A percentile compares a stretch with the other conserved stretches of the same genome.
These are phyloP conservation scores for Corvus moneduloides DNA, from an alignment of 2,113 vertebrate species.

Conservation along the genomic window DNA sequence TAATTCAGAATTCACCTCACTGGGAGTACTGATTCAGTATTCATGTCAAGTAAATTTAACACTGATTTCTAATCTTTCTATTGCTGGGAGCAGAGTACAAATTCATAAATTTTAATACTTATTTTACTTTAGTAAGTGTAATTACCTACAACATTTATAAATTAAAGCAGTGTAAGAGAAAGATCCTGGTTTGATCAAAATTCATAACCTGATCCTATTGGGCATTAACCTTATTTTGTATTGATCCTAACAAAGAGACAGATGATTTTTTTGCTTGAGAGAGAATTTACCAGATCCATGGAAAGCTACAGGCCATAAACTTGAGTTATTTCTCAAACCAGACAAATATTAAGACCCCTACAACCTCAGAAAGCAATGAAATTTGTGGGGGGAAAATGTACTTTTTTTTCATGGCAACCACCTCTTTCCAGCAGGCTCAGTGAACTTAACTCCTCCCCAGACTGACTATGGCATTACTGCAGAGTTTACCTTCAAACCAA, in stretches of 20 bases:
- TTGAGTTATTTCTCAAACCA: background rate
- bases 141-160: slow-evolving; percentile 54
- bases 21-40: slow-evolving; percentile 34
- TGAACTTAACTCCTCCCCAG: background rate
- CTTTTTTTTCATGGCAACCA: background rate
- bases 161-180: slow-evolving; percentile 25
- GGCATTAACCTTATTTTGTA: slow-evolving; percentile 20
- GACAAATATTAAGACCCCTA: background rate
- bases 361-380: background rate
- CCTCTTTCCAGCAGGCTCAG: background rate
- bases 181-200: slow-evolving; percentile 42
- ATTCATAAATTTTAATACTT: slow-evolving; percentile 64
- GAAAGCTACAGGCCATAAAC: background rate
- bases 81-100: slow-evolving; percentile 39
- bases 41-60: slow-evolving; percentile 52
- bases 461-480: background rate
- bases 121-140: slow-evolving; percentile 59
- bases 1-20: slow-evolving; percentile 32
- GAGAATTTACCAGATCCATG: background rate
- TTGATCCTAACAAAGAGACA: slow-evolving; percentile 12
- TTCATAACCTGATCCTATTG: slow-evolving; percentile 19
- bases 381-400: background rate
- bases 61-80: slow-evolving; percentile 55
- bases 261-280: background rate
- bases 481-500: background rate